Conservation (phyloP, 1,140 invertebrate species). For the Samia ricini region DNA sequence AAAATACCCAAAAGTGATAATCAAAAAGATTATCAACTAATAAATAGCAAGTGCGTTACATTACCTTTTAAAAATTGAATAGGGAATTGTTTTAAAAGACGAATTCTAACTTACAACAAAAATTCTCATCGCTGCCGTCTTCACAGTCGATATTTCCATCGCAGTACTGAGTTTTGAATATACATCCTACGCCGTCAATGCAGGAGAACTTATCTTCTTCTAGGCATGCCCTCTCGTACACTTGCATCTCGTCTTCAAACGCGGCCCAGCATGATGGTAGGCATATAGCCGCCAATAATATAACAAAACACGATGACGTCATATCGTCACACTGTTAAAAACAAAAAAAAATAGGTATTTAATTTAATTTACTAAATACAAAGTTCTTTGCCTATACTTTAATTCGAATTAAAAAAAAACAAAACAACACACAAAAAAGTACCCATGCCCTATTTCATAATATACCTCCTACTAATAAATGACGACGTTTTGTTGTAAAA, state of each 20-base stretch:
- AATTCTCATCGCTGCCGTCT: conserved; percentile 82
- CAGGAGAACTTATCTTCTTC: conserved; percentile 76
- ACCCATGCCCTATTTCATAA: no score
- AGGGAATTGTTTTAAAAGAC: not conserved
- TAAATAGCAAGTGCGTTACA: no score
- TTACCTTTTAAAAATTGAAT: no score
- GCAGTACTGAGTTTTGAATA: conserved; percentile 76
- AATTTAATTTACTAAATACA: not conserved
- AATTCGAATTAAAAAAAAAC: not conserved
- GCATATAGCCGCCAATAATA: not conserved
- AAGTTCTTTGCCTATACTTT: not conserved
- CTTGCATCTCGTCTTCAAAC: conserved; percentile 47
- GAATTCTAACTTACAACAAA: conserved; percentile 72
- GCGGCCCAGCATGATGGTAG: conserved; percentile 21
- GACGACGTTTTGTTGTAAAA: no score
- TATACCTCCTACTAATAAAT: no score
- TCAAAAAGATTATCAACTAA: no score
- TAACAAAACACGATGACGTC: not conserved
- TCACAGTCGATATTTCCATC: conserved; percentile 80
- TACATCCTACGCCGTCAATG: conserved; percentile 78
- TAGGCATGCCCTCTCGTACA: conserved; percentile 40
- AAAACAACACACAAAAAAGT: not conserved
- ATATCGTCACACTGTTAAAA: not conserved
- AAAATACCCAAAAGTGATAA: no score
- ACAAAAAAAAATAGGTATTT: not conserved